Percentiles rank a stretch among this genome's conserved stretches.
Evolutionary conservation across 1,140 invertebrate genomes (phyloP).

Genomic region (Calliopsis andreniformis): DNA sequence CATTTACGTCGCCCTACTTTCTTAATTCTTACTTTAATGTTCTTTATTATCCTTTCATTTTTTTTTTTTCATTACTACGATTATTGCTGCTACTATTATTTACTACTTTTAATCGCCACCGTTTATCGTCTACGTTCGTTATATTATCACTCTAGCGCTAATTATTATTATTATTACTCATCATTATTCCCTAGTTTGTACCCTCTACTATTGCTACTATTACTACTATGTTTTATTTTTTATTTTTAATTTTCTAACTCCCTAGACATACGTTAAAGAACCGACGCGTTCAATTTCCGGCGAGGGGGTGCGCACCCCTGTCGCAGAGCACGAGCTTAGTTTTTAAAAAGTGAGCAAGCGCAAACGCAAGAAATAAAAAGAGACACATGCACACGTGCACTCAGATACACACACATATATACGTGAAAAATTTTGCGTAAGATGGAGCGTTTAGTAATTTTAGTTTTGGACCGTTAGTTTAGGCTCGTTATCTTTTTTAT

Average conservation of each 20-base stretch:
- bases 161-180: conserved; percentile 55
- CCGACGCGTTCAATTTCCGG: not conserved
- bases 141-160: conserved; percentile 53
- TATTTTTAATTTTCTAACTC: conserved; percentile 19
- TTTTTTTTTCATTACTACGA: conserved; percentile 25
- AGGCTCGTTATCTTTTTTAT: conserved; percentile 26
- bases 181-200: conserved; percentile 42
- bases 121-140: conserved; percentile 38
- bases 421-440: conserved; percentile 1
- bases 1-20: conserved; percentile 44
- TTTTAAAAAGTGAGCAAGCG: conserved; percentile 13
- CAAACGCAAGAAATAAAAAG: not conserved
- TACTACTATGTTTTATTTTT: conserved; percentile 4
- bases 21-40: conserved; percentile 40
- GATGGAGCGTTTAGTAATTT: conserved; percentile 11
- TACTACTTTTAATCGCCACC: conserved; percentile 49
- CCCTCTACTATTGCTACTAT: conserved; percentile 39
- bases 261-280: not conserved
- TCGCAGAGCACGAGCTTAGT: conserved; percentile 29
- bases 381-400: not conserved
- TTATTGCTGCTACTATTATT: conserved; percentile 14
- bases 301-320: not conserved
- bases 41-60: conserved; percentile 8
- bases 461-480: conserved; percentile 4
- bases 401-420: not conserved